Conservation (phyloP, 2,797 vertebrate species). For the Spondyliosoma cantharus region DNA sequence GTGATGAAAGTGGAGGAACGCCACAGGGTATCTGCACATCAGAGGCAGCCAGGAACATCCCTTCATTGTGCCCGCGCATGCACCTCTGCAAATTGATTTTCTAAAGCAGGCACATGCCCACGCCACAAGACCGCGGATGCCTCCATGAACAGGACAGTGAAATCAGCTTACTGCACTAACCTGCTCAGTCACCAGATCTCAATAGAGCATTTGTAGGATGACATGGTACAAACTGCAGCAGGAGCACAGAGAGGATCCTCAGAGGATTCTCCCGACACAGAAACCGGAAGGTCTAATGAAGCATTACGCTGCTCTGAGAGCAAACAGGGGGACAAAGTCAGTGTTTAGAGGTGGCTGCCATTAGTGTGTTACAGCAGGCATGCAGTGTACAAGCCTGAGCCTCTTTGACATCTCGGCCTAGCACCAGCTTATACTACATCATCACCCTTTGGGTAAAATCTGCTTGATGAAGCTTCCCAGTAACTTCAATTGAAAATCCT, state of each 20-base stretch:
- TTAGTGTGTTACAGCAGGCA: conserved; percentile 33
- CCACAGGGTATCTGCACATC: conserved; percentile 63
- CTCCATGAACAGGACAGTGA: conserved; percentile 49
- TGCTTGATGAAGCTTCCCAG: conserved; percentile 66
- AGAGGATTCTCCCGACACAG: conserved; percentile 27
- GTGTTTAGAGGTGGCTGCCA: conserved; percentile 30
- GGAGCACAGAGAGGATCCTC: conserved; percentile 24
- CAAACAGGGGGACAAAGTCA: conserved; percentile 26
- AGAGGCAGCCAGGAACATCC: conserved; percentile 65
- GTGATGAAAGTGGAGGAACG: conserved; percentile 64
- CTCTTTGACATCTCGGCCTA: conserved; percentile 38
- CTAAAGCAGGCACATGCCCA: conserved; percentile 54
- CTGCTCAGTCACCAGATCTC: conserved; percentile 62
- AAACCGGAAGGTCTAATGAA: conserved; percentile 44
- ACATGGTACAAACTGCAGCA: conserved; percentile 45
- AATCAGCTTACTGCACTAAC: conserved; percentile 60
- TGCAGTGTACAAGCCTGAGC: conserved; percentile 33
- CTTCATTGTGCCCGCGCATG: conserved; percentile 50
- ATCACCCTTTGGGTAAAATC: conserved; percentile 57
- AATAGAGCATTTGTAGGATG: conserved; percentile 52
- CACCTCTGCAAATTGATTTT: conserved; percentile 69
- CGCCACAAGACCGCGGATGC: conserved; percentile 47
- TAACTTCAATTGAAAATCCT: conserved; percentile 72
- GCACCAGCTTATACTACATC: conserved; percentile 49
- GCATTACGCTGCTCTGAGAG: conserved; percentile 20